Evolutionary conservation across 1,140 invertebrate genomes (phyloP).

Genomic region (Anastrepha ludens): DNA sequence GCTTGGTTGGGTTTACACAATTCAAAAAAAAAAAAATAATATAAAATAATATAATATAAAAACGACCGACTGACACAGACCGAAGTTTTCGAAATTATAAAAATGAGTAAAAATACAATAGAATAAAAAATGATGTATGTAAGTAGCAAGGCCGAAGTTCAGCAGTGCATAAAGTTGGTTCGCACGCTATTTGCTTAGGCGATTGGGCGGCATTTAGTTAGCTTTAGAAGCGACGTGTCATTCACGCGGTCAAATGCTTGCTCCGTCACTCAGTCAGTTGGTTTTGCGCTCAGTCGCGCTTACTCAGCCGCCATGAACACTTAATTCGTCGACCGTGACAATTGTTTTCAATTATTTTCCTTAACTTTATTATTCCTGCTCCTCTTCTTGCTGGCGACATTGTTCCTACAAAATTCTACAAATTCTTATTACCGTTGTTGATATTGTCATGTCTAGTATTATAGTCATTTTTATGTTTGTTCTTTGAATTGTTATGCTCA

Average conservation of each 20-base stretch:
- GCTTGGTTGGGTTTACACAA: constrained; percentile 5
- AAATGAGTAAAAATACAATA: neutral
- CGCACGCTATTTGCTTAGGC: neutral
- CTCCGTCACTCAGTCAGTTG: neutral
- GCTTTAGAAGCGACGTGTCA: neutral
- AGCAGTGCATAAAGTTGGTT: neutral
- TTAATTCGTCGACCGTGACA: neutral
- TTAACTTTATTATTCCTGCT: neutral
- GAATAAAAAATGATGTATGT: neutral
- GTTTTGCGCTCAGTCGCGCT: neutral
- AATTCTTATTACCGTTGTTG: constrained; percentile 19
- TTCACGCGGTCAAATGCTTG: neutral
- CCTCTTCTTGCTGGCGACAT: neutral
- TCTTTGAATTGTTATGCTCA: constrained; percentile 16
- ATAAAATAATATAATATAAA: too few species aligned
- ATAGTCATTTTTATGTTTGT: neutral
- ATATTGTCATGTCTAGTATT: neutral
- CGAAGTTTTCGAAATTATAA: too few species aligned
- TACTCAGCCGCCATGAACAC: neutral
- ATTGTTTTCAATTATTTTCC: constrained; percentile 39
- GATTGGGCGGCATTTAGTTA: neutral
- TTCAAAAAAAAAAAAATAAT: too few species aligned
- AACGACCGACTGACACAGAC: too few species aligned
- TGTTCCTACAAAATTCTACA: neutral
- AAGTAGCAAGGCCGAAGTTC: neutral